Evolutionary conservation across 1,140 invertebrate genomes (phyloP).

Genomic region (Eupeodes corollae): DNA sequence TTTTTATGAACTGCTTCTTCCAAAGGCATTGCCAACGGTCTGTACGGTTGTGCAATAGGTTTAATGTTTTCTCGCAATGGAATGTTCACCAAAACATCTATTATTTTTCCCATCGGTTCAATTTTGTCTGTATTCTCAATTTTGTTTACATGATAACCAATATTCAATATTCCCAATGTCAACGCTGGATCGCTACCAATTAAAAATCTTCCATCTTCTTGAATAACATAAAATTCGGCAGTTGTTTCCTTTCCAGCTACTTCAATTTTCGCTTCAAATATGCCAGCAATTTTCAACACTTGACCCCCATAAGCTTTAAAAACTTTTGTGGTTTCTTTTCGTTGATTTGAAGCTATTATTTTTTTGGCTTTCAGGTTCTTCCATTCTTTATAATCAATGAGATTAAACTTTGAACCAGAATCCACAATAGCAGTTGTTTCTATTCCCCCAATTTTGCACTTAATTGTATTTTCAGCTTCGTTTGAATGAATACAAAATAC

Average conservation of each 20-base stretch:
- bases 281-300: neutral
- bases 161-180: neutral
- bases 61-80: too few relatives aligned
- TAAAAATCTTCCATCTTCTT: neutral
- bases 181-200: neutral
- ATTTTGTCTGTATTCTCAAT: neutral
- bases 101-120: neutral
- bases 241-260: neutral
- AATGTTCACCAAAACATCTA: too few relatives aligned
- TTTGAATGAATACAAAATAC: neutral
- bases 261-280: neutral
- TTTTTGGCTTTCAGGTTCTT: neutral
- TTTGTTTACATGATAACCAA: neutral
- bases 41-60: too few relatives aligned
- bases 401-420: neutral
- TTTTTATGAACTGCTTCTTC: slow-evolving; percentile 4
- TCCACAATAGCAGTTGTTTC: neutral
- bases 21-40: too few relatives aligned
- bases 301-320: slow-evolving; percentile 1
- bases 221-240: neutral
- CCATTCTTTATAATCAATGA: neutral
- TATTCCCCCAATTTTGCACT: neutral
- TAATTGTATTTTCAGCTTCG: neutral
- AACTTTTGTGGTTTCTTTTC: neutral
- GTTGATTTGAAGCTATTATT: neutral